These are phyloP conservation scores for Linurgus olivaceus DNA, from an alignment of 2,797 vertebrate species.

Conservation along the genomic window DNA sequence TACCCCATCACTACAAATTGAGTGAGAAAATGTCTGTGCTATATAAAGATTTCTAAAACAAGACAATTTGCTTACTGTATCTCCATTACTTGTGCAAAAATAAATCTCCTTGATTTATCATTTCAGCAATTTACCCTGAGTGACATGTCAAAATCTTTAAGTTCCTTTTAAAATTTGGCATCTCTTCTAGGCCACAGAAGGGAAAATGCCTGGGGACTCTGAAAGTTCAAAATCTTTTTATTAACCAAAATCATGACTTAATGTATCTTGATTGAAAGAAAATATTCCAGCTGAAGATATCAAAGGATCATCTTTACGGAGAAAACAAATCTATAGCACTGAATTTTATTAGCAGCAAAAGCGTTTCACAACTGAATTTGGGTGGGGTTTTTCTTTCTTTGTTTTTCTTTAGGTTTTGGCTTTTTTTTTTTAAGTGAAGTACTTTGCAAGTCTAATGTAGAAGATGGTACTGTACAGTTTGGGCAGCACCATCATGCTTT, in stretches of 20 bases:
- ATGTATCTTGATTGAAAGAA: not conserved
- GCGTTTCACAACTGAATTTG: not conserved
- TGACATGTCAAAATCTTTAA: not conserved
- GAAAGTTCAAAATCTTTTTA: not conserved
- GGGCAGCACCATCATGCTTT: not conserved
- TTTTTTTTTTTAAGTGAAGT: not conserved
- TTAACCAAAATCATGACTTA: constrained; percentile 1
- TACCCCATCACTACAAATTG: constrained; percentile 63
- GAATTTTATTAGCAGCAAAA: not conserved
- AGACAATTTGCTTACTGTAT: constrained; percentile 60
- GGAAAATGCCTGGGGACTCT: not conserved
- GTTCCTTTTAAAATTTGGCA: constrained; percentile 7
- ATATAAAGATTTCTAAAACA: constrained; percentile 65
- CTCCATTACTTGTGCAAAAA: constrained; percentile 33
- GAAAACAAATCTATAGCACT: not conserved
- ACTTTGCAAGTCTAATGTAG: not conserved
- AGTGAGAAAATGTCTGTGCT: constrained; percentile 64
- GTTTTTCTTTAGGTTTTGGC: not conserved
- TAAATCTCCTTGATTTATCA: not conserved
- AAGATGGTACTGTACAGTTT: not conserved
- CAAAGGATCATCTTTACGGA: not conserved
- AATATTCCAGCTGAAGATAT: not conserved
- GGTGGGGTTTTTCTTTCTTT: not conserved
- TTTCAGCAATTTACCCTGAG: constrained; percentile 42
- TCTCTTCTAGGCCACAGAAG: not conserved